A percentile compares a stretch with the other conserved stretches of the same genome.
phyloP scores from a whole-genome alignment of 2,113 vertebrate species.

The Phoenicopterus ruber region DNA sequence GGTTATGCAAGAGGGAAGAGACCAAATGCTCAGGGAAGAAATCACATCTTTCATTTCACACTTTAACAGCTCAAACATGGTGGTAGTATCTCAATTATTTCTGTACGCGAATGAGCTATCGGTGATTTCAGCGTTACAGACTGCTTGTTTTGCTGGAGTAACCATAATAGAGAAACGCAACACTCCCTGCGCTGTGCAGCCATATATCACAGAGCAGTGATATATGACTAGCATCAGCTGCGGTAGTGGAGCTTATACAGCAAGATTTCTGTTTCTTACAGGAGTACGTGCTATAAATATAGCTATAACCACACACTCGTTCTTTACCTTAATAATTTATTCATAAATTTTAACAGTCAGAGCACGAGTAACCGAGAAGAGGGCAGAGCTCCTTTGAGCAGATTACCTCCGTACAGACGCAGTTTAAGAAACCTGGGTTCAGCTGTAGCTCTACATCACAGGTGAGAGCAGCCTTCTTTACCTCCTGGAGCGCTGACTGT shows the following conservation, averaged over 20 bases:
- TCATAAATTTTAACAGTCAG: background rate
- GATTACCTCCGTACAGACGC: background rate
- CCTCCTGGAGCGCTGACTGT: background rate
- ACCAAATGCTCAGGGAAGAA: background rate
- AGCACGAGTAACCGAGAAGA: background rate
- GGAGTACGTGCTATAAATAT: background rate
- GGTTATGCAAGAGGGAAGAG: background rate
- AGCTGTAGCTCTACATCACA: background rate
- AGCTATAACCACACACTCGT: background rate
- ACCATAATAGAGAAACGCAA: background rate
- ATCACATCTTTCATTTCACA: accelerated
- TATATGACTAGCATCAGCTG: background rate
- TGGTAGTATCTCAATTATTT: background rate
- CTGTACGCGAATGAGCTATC: background rate
- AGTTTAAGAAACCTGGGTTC: background rate
- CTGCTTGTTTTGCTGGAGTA: background rate
- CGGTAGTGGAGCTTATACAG: background rate
- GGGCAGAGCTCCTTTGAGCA: background rate
- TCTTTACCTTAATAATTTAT: background rate
- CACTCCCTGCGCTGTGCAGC: background rate
- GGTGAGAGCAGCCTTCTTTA: background rate
- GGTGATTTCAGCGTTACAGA: background rate
- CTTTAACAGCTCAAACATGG: background rate
- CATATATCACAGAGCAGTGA: background rate
- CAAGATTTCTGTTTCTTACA: background rate